Evolutionary conservation across 2,888 invertebrate genomes (phyloP).

Genomic region (Sepiola atlantica): DNA sequence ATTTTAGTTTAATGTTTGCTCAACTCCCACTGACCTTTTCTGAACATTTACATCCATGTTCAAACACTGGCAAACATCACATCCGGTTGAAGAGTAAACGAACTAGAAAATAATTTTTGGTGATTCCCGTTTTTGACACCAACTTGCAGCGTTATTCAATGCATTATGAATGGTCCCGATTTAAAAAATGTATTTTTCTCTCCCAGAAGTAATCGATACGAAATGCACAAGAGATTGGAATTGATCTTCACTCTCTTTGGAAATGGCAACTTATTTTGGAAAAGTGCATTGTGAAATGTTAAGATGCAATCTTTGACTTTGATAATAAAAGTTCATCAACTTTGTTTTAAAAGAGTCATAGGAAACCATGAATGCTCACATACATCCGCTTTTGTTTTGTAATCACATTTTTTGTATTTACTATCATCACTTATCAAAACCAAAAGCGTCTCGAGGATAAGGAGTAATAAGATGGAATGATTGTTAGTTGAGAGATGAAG

Average conservation of each 20-base stretch:
- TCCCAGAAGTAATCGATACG: neutral
- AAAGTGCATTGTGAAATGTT: neutral
- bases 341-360: too few species aligned
- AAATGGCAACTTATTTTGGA: constrained; percentile 11
- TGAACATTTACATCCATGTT: neutral
- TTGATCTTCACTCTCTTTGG: neutral
- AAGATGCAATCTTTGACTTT: too few species aligned
- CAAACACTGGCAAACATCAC: neutral
- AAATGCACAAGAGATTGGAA: neutral
- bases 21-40: neutral
- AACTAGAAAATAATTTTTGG: neutral
- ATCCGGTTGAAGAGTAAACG: neutral
- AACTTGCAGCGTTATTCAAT: neutral
- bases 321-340: too few species aligned
- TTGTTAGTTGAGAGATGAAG: too few species aligned
- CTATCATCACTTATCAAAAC: too few species aligned
- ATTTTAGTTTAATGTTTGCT: neutral
- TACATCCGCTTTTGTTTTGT: too few species aligned
- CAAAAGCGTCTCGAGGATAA: too few species aligned
- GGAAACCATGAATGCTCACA: too few species aligned
- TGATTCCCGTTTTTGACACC: neutral
- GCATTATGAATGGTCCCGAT: constrained; percentile 15
- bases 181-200: neutral
- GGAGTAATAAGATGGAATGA: too few species aligned
- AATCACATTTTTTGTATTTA: too few species aligned